Percentiles rank a stretch among this genome's conserved stretches.
Conservation (phyloP, 2,888 invertebrate genomes). For the Dynastes tityus region DNA sequence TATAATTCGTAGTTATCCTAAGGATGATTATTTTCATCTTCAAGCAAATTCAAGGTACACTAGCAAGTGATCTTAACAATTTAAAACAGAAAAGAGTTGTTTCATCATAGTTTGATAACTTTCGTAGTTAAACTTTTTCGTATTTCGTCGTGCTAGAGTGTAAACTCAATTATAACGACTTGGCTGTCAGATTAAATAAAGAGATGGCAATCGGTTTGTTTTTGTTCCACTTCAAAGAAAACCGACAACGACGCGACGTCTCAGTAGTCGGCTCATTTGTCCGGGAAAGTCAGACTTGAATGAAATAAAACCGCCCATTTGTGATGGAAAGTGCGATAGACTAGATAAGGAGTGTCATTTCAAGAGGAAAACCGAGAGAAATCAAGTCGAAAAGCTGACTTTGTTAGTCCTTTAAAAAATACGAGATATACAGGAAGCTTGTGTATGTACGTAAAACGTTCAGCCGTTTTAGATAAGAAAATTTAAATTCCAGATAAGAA, state of each 20-base stretch:
- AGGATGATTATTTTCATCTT: too few relatives aligned
- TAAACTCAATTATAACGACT: conserved; percentile 43
- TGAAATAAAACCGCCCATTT: conserved; percentile 33
- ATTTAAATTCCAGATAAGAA: background rate
- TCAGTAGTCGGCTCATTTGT: conserved; percentile 20
- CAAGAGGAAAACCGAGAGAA: conserved; percentile 28
- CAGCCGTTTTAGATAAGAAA: background rate
- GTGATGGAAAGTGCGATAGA: conserved; percentile 15
- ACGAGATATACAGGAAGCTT: background rate
- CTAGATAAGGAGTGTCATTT: conserved; percentile 17
- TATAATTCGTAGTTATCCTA: too few relatives aligned
- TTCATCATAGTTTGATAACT: too few relatives aligned
- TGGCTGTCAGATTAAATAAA: conserved; percentile 27
- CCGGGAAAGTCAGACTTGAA: conserved; percentile 9
- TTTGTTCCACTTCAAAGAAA: conserved; percentile 34
- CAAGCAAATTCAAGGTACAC: too few relatives aligned
- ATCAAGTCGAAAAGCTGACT: conserved; percentile 12
- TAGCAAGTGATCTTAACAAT: too few relatives aligned
- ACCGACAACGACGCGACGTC: background rate
- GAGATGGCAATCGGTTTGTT: conserved; percentile 25
- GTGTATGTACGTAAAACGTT: too few relatives aligned
- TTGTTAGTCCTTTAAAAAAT: background rate
- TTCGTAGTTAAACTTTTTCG: too few relatives aligned
- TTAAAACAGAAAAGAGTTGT: too few relatives aligned
- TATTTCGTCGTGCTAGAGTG: background rate